Evolutionary conservation across 2,888 invertebrate species (phyloP).

Genomic region (Xestoiulus laeticollis): DNA sequence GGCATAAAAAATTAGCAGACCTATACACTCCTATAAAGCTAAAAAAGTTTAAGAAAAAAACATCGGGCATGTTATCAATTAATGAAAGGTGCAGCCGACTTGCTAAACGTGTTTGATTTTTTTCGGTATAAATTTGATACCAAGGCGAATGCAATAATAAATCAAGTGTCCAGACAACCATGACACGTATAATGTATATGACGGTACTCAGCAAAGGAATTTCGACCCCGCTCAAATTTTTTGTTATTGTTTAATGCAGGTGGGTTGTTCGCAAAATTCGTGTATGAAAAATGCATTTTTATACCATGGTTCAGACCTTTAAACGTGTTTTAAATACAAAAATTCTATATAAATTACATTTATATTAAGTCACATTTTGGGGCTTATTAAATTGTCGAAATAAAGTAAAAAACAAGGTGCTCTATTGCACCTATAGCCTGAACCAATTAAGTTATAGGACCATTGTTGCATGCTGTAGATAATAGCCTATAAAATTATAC

Average conservation of each 20-base stretch:
- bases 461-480: too few species aligned
- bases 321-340: background rate
- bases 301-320: background rate
- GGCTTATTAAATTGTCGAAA: too few species aligned
- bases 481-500: too few species aligned
- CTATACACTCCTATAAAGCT: background rate
- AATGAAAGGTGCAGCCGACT: slow-evolving; percentile 41
- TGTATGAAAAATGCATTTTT: too few species aligned
- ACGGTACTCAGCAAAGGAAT: background rate
- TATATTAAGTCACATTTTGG: too few species aligned
- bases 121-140: slow-evolving; percentile 19
- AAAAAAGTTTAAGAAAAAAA: background rate
- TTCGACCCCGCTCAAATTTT: background rate
- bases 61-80: slow-evolving; percentile 40
- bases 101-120: slow-evolving; percentile 8
- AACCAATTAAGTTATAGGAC: too few species aligned
- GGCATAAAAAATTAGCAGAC: background rate
- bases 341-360: too few species aligned
- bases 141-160: background rate
- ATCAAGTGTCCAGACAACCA: slow-evolving; percentile 27
- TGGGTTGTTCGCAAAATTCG: background rate
- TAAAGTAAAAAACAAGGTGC: too few species aligned
- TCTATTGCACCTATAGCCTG: too few species aligned
- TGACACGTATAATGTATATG: background rate
- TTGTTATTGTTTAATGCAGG: background rate